These are phyloP conservation scores for Potamilus streckersoni DNA, from an alignment of 1,140 invertebrate genomes.

Conservation along the genomic window DNA sequence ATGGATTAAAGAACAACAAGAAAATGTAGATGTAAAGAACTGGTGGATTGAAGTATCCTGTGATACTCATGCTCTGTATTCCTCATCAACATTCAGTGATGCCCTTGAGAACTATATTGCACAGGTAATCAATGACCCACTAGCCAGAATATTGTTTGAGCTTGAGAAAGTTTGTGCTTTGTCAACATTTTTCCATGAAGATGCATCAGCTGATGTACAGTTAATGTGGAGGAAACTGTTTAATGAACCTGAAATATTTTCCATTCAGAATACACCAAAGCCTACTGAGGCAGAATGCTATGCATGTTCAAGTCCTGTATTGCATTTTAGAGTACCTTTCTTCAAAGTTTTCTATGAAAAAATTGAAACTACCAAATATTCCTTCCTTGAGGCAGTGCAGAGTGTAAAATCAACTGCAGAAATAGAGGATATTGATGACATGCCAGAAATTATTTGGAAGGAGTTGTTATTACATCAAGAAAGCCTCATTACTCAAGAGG, in stretches of 20 bases:
- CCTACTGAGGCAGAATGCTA: constrained; percentile 21
- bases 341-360: constrained; percentile 6
- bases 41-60: background rate
- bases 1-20: background rate
- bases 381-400: constrained; percentile 4
- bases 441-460: constrained; percentile 6
- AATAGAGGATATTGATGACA: constrained; percentile 4
- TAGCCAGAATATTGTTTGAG: constrained; percentile 20
- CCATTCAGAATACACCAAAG: constrained; percentile 5
- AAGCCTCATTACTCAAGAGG: background rate
- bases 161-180: constrained; percentile 13
- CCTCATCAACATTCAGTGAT: constrained; percentile 10
- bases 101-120: constrained; percentile 14
- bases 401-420: constrained; percentile 9
- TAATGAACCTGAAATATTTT: background rate
- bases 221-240: constrained; percentile 4
- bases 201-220: background rate
- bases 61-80: constrained; percentile 11
- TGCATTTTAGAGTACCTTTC: constrained; percentile 14
- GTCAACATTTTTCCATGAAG: constrained; percentile 16
- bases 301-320: constrained; percentile 8
- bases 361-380: constrained; percentile 16
- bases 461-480: constrained; percentile 8
- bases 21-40: background rate
- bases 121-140: constrained; percentile 1